These are phyloP conservation scores for Sphenodon punctatus DNA, from an alignment of 2,797 vertebrate genomes.

Conservation along the genomic window DNA sequence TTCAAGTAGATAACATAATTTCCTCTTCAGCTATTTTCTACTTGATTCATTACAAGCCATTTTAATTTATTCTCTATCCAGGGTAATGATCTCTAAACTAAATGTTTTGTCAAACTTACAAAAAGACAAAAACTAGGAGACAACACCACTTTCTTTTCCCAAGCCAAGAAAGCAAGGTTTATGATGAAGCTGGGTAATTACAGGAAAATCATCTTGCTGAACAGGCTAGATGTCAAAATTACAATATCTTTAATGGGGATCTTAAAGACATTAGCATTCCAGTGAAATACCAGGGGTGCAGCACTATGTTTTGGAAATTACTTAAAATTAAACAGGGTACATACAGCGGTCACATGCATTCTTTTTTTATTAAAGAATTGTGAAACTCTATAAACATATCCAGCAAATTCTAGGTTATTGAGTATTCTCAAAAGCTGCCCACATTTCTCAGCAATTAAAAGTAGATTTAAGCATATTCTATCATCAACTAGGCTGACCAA, in stretches of 20 bases:
- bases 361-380: neutral
- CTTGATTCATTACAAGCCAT: constrained; percentile 16
- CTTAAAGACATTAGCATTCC: constrained; percentile 28
- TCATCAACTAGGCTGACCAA: neutral
- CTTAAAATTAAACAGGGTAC: neutral
- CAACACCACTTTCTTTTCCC: neutral
- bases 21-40: constrained; percentile 25
- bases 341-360: neutral
- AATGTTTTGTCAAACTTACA: constrained; percentile 24
- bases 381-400: neutral
- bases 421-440: neutral
- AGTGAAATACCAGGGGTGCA: neutral
- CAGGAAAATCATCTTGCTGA: constrained; percentile 31
- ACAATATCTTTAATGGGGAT: constrained; percentile 19
- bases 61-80: constrained; percentile 21
- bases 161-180: constrained; percentile 36
- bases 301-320: constrained; percentile 5
- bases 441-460: neutral
- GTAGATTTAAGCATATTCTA: neutral
- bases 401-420: neutral
- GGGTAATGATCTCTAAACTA: constrained; percentile 40
- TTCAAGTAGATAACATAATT: constrained; percentile 27
- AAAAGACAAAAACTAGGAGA: constrained; percentile 27
- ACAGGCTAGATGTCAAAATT: constrained; percentile 19
- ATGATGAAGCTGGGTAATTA: constrained; percentile 8